Evolutionary conservation across 2,797 vertebrate genomes (phyloP), one percentile per base, ranked within the genome.

Genomic region (Echeneis naucrates): DNA sequence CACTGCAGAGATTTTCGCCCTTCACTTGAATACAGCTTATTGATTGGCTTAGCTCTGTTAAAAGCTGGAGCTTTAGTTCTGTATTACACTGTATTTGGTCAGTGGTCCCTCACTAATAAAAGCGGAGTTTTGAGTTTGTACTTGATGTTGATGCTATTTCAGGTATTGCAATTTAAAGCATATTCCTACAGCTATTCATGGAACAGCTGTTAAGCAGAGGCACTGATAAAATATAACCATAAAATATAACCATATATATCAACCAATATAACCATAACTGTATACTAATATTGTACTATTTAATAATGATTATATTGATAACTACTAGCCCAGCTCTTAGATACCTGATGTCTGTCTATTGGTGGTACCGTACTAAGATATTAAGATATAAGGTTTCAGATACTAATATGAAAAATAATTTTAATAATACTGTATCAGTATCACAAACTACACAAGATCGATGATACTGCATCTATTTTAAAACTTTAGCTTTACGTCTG

Each of bases 31-130:
- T 33, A 33, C 4, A 14, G 60, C 33, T 80, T 69, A 81, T 83
- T 80, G 58, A 84, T 64, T 78, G 72, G 71, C 58, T 80, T 62
- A 63, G 59, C 51, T 83, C 51, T 72, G 62, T 54, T 69, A 55
- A 63, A 54, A 78, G 77, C 73, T 23, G 21, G 8, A 82, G 64
- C 33, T 69, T 78, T 35, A 62, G 66, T 67, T 66, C 23, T 78
- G 40, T 81, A 58, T 68, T 64, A 58, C 44, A 42, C 48, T 63
- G 23, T 47, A 67, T 81, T 68, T 47, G 13, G 9, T 51, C 52
- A 52, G 11, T 9, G 66, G 33, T 68, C 47, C 13, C 62, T 26
- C 11, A 38, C 35, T 57, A 52, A 69, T 77, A 35, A 60, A 61
- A 45, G 19, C 17, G 54, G 30, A 53, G 55, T 32, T 68, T 17